These are phyloP conservation scores for Chiloscyllium punctatum DNA, from an alignment of 2,797 vertebrate species.

Conservation along the genomic window DNA sequence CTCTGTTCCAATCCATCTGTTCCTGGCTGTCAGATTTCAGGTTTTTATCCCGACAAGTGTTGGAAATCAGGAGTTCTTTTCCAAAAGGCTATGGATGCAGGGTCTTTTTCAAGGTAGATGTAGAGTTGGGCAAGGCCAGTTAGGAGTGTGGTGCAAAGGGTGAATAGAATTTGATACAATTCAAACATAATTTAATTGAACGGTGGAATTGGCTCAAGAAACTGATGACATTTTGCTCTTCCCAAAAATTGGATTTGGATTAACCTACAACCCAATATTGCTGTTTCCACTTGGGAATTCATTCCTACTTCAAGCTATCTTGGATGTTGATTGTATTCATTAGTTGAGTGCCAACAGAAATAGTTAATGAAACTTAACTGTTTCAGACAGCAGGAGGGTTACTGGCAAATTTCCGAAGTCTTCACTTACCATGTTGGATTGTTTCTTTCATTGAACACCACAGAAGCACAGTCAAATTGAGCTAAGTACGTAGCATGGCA, in stretches of 20 bases:
- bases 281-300: neutral
- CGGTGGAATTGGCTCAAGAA: neutral
- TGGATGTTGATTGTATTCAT: neutral
- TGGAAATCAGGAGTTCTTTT: neutral
- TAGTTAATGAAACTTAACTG: neutral
- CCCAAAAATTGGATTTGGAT: neutral
- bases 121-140: neutral
- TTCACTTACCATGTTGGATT: neutral
- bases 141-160: neutral
- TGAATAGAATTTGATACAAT: neutral
- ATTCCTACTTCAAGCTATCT: neutral
- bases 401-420: neutral
- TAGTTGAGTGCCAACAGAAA: neutral
- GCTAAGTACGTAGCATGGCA: neutral
- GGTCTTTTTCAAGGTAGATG: neutral
- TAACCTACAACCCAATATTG: neutral
- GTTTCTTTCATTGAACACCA: neutral
- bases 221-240: neutral
- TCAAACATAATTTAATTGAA: neutral
- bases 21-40: neutral
- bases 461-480: neutral
- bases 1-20: neutral
- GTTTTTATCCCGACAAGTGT: no score
- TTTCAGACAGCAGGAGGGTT: neutral
- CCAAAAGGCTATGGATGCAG: neutral